Evolutionary conservation across 1,140 invertebrate genomes (phyloP).

Genomic region (Brachystomella parvula): DNA sequence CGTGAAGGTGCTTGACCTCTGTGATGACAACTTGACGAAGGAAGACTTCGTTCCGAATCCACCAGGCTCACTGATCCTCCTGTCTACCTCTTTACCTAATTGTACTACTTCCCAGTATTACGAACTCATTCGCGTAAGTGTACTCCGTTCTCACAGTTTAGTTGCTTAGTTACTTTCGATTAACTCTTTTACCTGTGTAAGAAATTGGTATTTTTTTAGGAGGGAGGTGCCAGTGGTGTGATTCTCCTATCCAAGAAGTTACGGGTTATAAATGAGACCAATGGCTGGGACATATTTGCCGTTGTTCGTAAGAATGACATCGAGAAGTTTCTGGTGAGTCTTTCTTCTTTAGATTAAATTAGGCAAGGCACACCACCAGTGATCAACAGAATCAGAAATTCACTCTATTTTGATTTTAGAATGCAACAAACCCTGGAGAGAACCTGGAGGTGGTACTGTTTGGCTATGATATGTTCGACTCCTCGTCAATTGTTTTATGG

Average conservation of each 20-base stretch:
- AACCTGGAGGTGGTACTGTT: background rate
- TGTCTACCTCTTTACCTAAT: background rate
- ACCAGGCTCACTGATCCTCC: background rate
- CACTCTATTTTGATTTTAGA: constrained; percentile 15
- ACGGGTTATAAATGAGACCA: background rate
- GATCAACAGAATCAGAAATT: background rate
- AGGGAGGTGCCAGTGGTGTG: constrained; percentile 20
- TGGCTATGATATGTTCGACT: background rate
- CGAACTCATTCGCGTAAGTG: constrained; percentile 6
- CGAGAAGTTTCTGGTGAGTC: background rate
- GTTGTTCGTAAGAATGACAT: constrained; percentile 3
- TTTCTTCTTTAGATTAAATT: background rate
- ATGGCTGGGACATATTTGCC: constrained; percentile 22
- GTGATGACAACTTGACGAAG: constrained; percentile 4
- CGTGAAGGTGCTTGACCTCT: constrained; percentile 8
- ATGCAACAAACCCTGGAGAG: background rate
- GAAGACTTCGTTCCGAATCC: background rate
- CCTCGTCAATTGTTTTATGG: constrained; percentile 24
- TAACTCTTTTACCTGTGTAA: background rate
- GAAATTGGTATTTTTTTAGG: constrained; percentile 8
- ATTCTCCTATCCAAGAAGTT: constrained; percentile 13
- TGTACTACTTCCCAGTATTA: background rate
- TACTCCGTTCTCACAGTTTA: constrained; percentile 1
- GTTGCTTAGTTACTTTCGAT: constrained; percentile 6
- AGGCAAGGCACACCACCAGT: no score